phyloP scores from a whole-genome alignment of 1,140 invertebrate species.

The Solenopsis fugax region DNA sequence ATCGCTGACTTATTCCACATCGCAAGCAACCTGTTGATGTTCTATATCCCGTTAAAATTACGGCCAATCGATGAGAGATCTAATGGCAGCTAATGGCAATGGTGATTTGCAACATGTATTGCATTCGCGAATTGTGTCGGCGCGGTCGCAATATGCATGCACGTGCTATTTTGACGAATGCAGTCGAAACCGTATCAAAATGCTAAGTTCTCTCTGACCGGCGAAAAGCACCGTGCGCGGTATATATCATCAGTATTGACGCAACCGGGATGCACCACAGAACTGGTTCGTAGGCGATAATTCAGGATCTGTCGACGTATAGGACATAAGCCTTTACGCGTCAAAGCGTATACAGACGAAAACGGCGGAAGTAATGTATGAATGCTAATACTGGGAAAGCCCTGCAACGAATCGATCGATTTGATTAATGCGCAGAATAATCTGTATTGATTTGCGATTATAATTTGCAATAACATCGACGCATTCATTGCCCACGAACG shows the following conservation, averaged over 20 bases:
- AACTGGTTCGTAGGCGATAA: constrained; percentile 17
- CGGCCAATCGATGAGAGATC: constrained; percentile 20
- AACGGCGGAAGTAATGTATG: constrained; percentile 20
- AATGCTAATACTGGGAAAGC: constrained; percentile 23
- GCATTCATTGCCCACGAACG: background rate
- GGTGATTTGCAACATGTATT: background rate
- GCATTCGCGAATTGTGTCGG: background rate
- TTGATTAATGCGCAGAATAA: constrained; percentile 34
- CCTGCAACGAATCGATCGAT: constrained; percentile 1
- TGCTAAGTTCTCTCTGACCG: background rate
- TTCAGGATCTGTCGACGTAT: constrained; percentile 24
- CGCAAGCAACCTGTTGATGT: constrained; percentile 71
- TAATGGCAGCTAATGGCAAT: background rate
- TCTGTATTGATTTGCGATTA: constrained; percentile 21
- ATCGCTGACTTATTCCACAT: constrained; percentile 24
- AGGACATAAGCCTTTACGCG: background rate
- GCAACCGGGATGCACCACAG: background rate
- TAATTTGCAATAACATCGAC: background rate
- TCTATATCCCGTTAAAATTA: constrained; percentile 17
- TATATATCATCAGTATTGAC: constrained; percentile 15
- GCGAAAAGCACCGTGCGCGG: background rate
- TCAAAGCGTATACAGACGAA: background rate
- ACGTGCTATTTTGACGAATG: constrained; percentile 19
- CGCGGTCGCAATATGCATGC: background rate
- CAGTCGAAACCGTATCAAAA: background rate